Base-by-base conservation (phyloP, 2,888 invertebrate genomes). In the Hirudinaria manillensis region DNA sequence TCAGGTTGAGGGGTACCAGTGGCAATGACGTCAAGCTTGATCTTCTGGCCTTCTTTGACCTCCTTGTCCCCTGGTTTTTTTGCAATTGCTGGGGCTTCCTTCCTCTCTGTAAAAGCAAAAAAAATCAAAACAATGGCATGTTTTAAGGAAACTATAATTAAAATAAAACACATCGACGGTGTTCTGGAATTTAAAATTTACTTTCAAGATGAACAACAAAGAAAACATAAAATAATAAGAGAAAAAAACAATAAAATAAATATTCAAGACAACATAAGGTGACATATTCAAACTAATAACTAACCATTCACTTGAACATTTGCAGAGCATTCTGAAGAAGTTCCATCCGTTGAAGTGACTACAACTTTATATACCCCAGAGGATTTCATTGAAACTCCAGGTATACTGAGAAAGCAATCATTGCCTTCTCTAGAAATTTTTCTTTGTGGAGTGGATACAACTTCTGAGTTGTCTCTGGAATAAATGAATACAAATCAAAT, bases 1-100 rank as follows among this genome's bases (percentile, higher is more conserved):
- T 91, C 91, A 19, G 95, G 95, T 10, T 90, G 90, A 67, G 95
- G 95, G 84, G 92, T 91, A 74, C 94, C 95, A 21, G 90, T 90
- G 7, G 94, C 93, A 86, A 91, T 80, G 80, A 83, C 83, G 76
- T 84, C 84, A 80, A 84, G 81, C 78, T 82, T 82, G 75, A 82
- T 80, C 29, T 82, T 82, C 67, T 82, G 80, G 29, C 83, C 82
- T 76, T 85, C 84, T 16, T 82, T 80, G 61, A 81, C 81, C 6
- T 83, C 84, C 72, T 82, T 80, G 77, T 82, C 81, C 7, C 79
- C 77, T 32, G 84, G 80, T 61, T 80, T 79, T 27, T 83, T 79
- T 0, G 82, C 82, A 77, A 84, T 82, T 38, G 78, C 80, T 68
- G 84, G 84, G 27, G 82, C 79, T 55, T 83, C 82, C 73, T 82